Conservation (phyloP, 2,797 vertebrate species). For the Notolepis coatsorum region DNA sequence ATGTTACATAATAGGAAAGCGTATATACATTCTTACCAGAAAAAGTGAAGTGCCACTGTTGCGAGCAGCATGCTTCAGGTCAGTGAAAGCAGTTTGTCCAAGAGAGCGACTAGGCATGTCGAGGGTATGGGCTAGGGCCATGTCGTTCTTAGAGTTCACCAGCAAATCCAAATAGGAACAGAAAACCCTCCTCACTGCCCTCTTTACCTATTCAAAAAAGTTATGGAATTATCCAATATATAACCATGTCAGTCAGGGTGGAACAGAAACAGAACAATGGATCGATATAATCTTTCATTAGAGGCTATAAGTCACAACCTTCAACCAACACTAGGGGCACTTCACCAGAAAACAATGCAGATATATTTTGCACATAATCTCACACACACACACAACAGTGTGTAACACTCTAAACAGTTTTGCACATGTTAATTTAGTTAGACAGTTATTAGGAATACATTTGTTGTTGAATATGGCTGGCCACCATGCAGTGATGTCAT, state of each 20-base stretch:
- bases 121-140: slow-evolving; percentile 87
- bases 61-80: slow-evolving; percentile 85
- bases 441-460: no score
- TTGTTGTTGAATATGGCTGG: no score
- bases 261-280: not conserved
- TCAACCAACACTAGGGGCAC: slow-evolving; percentile 24
- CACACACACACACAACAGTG: no score
- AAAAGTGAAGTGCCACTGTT: slow-evolving; percentile 87
- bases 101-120: slow-evolving; percentile 89
- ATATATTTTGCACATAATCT: no score
- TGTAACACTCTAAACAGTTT: no score
- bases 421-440: no score
- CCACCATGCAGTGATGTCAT: no score
- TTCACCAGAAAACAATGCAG: no score
- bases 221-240: not conserved
- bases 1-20: not conserved
- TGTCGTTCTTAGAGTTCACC: slow-evolving; percentile 92
- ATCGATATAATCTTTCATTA: not conserved
- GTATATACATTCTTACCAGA: slow-evolving; percentile 83
- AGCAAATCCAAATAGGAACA: slow-evolving; percentile 91
- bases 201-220: slow-evolving; percentile 67
- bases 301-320: slow-evolving; percentile 11
- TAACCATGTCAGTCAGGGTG: no score
- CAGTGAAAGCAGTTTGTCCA: slow-evolving; percentile 88
- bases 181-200: slow-evolving; percentile 82